These are phyloP conservation scores for Manacus vitellinus DNA, from an alignment of 2,113 vertebrate species.

Conservation along the genomic window DNA sequence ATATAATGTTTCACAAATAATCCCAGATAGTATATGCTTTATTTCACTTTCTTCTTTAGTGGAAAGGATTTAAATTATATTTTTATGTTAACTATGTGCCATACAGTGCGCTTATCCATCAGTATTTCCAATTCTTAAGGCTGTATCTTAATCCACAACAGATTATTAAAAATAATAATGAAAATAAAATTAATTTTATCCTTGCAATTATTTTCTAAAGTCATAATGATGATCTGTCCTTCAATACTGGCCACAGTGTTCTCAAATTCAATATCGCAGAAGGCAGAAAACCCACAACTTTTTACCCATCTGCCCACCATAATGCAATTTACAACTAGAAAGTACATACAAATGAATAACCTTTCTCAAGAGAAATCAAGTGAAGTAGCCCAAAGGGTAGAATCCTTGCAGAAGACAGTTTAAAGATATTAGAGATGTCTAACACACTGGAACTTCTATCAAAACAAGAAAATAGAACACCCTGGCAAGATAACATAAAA, in stretches of 20 bases:
- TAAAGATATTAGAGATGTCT: neutral
- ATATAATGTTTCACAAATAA: neutral
- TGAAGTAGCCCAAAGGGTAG: neutral
- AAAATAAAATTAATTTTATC: neutral
- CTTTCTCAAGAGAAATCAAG: neutral
- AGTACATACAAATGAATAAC: neutral
- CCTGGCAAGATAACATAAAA: neutral
- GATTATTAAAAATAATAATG: neutral
- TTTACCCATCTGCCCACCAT: neutral
- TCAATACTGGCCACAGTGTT: neutral
- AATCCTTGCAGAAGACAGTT: neutral
- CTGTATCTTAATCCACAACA: neutral
- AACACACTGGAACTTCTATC: neutral
- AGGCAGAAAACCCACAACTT: neutral
- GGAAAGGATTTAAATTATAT: neutral
- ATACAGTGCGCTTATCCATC: neutral
- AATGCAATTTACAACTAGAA: neutral
- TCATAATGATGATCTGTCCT: neutral
- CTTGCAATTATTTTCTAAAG: neutral
- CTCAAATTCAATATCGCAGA: neutral
- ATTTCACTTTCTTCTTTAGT: neutral
- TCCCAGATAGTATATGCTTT: neutral
- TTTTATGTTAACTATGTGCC: neutral
- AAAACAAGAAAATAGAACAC: neutral
- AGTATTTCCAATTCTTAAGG: neutral